phyloP scores from a whole-genome alignment of 2,797 vertebrate genomes.

The Anabas testudineus region DNA sequence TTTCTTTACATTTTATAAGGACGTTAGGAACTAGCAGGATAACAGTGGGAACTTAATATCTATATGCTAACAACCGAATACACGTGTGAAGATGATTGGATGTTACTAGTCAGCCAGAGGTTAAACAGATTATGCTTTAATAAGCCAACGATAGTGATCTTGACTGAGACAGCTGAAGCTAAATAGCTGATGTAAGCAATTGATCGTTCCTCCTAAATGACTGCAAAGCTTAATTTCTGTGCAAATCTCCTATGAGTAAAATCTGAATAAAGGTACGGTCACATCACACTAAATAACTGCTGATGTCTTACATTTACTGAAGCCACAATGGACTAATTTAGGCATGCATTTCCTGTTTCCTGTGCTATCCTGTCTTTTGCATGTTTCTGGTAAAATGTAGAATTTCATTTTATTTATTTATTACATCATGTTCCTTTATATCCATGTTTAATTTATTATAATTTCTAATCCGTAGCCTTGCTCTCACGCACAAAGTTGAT shows the following conservation, averaged over 20 bases:
- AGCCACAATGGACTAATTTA: background rate
- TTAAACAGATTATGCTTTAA: background rate
- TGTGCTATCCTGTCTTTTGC: background rate
- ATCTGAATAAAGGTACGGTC: background rate
- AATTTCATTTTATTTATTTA: background rate
- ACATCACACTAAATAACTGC: background rate
- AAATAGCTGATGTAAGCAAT: background rate
- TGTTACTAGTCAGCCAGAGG: slow-evolving; percentile 9
- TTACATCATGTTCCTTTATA: background rate
- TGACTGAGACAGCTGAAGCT: background rate
- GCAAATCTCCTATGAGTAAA: background rate
- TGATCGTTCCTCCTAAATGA: no score
- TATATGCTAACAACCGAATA: no score
- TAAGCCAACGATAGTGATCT: background rate
- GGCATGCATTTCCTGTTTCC: background rate
- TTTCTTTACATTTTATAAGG: background rate
- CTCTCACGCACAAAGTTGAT: slow-evolving; percentile 12
- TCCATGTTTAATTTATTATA: no score
- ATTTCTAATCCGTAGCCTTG: background rate
- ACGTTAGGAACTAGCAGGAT: background rate
- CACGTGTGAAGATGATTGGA: background rate
- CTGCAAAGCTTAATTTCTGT: background rate
- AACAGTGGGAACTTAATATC: background rate
- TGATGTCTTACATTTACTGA: background rate
- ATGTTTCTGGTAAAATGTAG: no score